Evolutionary conservation across 2,888 invertebrate genomes (phyloP), one percentile per base, ranked within the genome.

Genomic region (Pomacea canaliculata): DNA sequence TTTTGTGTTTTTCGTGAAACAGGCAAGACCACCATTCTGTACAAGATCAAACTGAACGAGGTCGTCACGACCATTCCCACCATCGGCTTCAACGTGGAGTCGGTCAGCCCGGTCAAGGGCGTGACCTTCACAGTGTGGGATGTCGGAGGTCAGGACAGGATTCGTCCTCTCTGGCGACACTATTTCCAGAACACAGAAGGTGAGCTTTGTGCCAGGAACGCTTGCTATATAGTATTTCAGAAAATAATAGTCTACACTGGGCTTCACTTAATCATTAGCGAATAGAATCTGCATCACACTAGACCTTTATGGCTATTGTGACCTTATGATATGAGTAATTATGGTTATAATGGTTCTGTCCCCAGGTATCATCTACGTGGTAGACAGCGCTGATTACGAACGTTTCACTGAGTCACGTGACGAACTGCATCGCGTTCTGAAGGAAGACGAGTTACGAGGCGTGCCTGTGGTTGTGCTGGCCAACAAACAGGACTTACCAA

Each of bases 121-220:
- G 76, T 90, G 66, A 80, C 82, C n/a, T 90, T 90, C 81, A 90
- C 89, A 7, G 88, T 90, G n/a, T 90, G 90, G 90, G 90, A 90
- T 80, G 87, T 90, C 18, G 90, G 90, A 48, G 90, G 90, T 48
- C 90, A 90, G 78, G 85, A 88, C 71, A 89, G 84, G 80, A 87
- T 91, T 37, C 79, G 90, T 71, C 78, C 76, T 18, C 84, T 90
- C 23, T 91, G 90, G 90, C 79, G 80, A 71, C 88, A 90, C 76
- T 91, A 90, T 79, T 90, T 79, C 79, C 68, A 68, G 68, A 48
- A 68, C 49, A 63, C 63, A n/a, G 10, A 63, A 12, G 63, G 63
- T 27, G 19, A 23, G 19, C 37, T 37, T 37, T 37, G 37, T 37
- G 37, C 37, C 37, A 37, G 37, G 37, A 37, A 37, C 37, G 37